Evolutionary conservation across 2,113 vertebrate species (phyloP), one percentile per base, ranked within the genome.

Genomic region (Seriola quinqueradiata): DNA sequence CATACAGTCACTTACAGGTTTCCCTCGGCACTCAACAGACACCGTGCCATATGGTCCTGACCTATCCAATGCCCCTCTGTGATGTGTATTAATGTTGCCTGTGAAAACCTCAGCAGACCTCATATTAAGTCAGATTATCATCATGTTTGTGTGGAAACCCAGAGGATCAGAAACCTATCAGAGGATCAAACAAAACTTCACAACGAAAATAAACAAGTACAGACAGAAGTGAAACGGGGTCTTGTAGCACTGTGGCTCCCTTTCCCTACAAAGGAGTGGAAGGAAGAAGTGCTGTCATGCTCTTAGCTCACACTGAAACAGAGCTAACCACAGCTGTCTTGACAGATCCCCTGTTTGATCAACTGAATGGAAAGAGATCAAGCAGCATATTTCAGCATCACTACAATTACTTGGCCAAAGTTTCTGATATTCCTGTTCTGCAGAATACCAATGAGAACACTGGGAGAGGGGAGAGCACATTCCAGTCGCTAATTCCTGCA

Each of bases 331-430:
- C 52, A 72, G 79, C 44, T 59, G 63, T 23, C 48, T 65, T 87
- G 89, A 87, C 89, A 86, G 67, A 88, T 81, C 32, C 38, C 12
- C 65, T 79, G 83, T 87, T 91, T 90, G 89, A 91, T 92, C 84
- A 91, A n/a, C 25, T 85, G 71, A 84, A 86, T 77, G 64, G 77
- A 82, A 63, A 69, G 50, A 91, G 91, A 93, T 92, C 90, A 91
- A 91, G 86, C 81, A 78, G 91, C 79, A 90, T 90, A 89, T 85
- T 81, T 88, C 63, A 86, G 52, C 80, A 79, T 90, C 63, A 59
- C 59, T 72, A 77, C 79, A 91, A 87, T 90, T 84, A 81, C 83
- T 50, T 73, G 55, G 50, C 67, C 46, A 71, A 83, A 76, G 65
- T 77, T 75, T 82, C 58, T 73, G 38, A 79, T 81, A 28, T 40